These are phyloP conservation scores for Erethizon dorsatum DNA, from an alignment of 2,797 vertebrate species.

Conservation along the genomic window DNA sequence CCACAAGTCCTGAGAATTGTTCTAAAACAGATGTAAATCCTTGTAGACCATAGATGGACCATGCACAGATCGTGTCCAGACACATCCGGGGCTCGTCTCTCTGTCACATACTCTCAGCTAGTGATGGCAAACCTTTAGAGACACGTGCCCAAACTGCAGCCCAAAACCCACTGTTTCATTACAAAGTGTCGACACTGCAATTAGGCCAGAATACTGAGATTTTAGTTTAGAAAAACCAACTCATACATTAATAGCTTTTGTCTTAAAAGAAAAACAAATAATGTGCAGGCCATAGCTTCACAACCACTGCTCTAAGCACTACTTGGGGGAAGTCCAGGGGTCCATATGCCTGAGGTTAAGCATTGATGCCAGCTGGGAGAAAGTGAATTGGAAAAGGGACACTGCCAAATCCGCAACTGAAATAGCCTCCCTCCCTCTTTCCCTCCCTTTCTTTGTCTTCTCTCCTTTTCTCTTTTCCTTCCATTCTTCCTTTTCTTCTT, in stretches of 20 bases:
- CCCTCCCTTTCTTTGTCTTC: neutral
- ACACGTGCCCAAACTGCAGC: neutral
- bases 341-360: neutral
- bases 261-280: neutral
- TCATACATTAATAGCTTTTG: neutral
- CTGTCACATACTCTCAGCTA: accelerated
- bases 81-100: neutral
- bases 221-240: neutral
- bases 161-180: neutral
- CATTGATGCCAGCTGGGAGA: neutral
- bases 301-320: neutral
- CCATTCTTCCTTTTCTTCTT: neutral
- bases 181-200: neutral
- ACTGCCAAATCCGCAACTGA: neutral
- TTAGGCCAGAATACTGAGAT: neutral
- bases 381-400: neutral
- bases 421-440: neutral
- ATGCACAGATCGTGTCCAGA: neutral
- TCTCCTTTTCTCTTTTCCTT: neutral
- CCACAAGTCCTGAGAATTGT: neutral
- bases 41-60: neutral
- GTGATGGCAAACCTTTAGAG: neutral
- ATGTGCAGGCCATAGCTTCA: neutral
- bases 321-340: neutral
- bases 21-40: neutral